phyloP scores from a whole-genome alignment of 2,888 invertebrate species.

The Sericinus montela region DNA sequence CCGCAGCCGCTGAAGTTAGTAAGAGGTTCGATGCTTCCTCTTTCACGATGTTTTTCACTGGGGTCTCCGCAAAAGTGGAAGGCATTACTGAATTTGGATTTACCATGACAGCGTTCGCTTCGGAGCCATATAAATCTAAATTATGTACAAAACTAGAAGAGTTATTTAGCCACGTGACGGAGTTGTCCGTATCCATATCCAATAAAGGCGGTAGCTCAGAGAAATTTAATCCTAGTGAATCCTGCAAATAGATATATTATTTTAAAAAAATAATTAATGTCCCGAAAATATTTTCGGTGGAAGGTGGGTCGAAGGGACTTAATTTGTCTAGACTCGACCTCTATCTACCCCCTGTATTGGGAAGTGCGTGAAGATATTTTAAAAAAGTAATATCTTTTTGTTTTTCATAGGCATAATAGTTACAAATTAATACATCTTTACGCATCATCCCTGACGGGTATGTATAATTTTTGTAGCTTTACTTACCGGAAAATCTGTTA shows the following conservation, averaged over 20 bases:
- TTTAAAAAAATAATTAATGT: too few relatives aligned
- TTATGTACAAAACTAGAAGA: constrained; percentile 83
- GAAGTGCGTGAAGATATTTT: too few relatives aligned
- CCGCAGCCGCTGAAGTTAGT: constrained; percentile 61
- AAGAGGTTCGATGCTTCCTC: constrained; percentile 70
- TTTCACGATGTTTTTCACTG: constrained; percentile 65
- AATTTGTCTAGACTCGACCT: too few relatives aligned
- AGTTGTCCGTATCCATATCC: constrained; percentile 83
- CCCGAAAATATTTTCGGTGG: too few relatives aligned
- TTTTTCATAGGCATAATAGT: too few relatives aligned
- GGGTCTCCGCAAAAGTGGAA: constrained; percentile 80
- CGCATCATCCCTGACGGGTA: too few relatives aligned
- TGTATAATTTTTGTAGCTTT: constrained; percentile 2
- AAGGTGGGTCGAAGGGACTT: too few relatives aligned
- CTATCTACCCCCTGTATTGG: too few relatives aligned
- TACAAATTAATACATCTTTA: too few relatives aligned
- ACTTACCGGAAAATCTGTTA: constrained; percentile 81
- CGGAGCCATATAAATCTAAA: constrained; percentile 83
- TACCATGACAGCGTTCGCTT: constrained; percentile 89
- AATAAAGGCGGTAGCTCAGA: constrained; percentile 81
- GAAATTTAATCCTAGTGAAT: constrained; percentile 81
- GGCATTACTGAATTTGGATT: constrained; percentile 96
- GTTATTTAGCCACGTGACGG: constrained; percentile 80
- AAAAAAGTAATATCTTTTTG: too few relatives aligned
- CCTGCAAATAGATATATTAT: constrained; percentile 48